Evolutionary conservation across 2,113 vertebrate genomes (phyloP).

Genomic region (Oryzias melastigma): DNA sequence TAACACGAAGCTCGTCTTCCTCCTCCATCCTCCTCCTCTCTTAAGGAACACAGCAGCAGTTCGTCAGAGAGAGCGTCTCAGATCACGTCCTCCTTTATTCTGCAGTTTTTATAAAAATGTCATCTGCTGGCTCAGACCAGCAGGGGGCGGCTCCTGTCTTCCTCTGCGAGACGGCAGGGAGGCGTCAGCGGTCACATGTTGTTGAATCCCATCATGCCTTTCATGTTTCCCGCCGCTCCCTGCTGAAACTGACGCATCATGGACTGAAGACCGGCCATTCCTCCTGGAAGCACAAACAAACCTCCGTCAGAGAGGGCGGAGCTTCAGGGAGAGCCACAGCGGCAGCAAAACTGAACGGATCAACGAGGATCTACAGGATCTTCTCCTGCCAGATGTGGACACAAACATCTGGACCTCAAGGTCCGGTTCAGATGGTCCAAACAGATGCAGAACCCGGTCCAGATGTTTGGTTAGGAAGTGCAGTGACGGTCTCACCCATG

Average conservation of each 20-base stretch:
- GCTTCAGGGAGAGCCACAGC: too few species aligned
- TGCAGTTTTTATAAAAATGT: slow-evolving; percentile 17
- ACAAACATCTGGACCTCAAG: too few species aligned
- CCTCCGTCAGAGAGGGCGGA: not conserved
- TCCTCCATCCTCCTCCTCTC: not conserved
- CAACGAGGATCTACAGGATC: too few species aligned
- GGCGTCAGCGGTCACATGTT: slow-evolving; percentile 87
- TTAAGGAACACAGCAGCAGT: slow-evolving; percentile 1
- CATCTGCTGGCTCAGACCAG: slow-evolving; percentile 24
- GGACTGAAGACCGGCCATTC: slow-evolving; percentile 97
- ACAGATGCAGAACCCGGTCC: not conserved
- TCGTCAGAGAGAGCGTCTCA: not conserved
- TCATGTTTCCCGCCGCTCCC: slow-evolving; percentile 98
- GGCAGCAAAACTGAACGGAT: too few species aligned
- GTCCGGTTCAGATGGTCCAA: too few species aligned
- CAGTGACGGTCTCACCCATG: slow-evolving; percentile 83
- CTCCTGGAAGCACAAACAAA: slow-evolving; percentile 74
- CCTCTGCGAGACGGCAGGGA: slow-evolving; percentile 37
- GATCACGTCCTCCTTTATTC: not conserved
- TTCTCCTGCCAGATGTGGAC: too few species aligned
- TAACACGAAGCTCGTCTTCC: slow-evolving; percentile 6
- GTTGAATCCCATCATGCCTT: slow-evolving; percentile 99
- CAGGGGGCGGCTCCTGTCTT: slow-evolving; percentile 6
- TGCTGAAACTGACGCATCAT: slow-evolving; percentile 99
- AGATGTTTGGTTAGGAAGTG: too few species aligned